phyloP scores from a whole-genome alignment of 64 coral and sea anemone genomes.

The Stichodactyla mertensii region DNA sequence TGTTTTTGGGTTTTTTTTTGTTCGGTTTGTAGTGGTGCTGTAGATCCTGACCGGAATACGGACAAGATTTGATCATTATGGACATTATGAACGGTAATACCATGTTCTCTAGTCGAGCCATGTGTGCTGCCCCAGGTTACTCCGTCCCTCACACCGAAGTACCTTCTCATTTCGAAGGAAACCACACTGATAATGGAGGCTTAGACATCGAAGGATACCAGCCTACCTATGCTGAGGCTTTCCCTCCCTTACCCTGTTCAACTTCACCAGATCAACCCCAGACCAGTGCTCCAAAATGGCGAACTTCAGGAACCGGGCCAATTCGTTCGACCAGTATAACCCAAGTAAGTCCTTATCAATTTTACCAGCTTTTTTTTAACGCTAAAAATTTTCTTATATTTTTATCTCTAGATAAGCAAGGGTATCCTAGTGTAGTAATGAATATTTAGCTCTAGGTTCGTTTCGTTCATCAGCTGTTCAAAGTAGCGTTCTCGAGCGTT shows the following conservation, averaged over 20 bases:
- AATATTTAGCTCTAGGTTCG: neutral
- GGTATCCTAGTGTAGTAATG: neutral
- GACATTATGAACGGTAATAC: conserved; percentile 76
- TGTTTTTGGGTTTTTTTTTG: neutral
- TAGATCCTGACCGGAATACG: conserved; percentile 98
- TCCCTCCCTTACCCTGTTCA: conserved; percentile 75
- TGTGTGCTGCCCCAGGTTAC: conserved; percentile 44
- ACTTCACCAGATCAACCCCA: conserved; percentile 36
- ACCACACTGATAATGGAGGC: conserved; percentile 37
- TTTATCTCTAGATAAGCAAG: neutral
- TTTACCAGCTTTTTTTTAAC: neutral
- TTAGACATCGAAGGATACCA: conserved; percentile 83
- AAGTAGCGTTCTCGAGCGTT: neutral
- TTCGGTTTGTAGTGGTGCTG: conserved; percentile 79
- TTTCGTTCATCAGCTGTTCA: neutral
- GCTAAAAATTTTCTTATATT: neutral
- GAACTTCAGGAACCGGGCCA: conserved; percentile 41
- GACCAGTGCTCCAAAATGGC: conserved; percentile 77
- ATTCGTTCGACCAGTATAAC: conserved; percentile 68
- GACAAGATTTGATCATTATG: conserved; percentile 95
- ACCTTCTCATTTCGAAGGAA: conserved; percentile 26
- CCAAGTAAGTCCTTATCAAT: conserved; percentile 22
- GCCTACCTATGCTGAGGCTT: conserved; percentile 86
- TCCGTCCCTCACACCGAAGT: conserved; percentile 57
- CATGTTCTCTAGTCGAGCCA: conserved; percentile 32